Percentiles rank a stretch among this genome's conserved stretches.
Conservation (phyloP, 2,797 vertebrate genomes). For the Fistularia tabacaria region DNA sequence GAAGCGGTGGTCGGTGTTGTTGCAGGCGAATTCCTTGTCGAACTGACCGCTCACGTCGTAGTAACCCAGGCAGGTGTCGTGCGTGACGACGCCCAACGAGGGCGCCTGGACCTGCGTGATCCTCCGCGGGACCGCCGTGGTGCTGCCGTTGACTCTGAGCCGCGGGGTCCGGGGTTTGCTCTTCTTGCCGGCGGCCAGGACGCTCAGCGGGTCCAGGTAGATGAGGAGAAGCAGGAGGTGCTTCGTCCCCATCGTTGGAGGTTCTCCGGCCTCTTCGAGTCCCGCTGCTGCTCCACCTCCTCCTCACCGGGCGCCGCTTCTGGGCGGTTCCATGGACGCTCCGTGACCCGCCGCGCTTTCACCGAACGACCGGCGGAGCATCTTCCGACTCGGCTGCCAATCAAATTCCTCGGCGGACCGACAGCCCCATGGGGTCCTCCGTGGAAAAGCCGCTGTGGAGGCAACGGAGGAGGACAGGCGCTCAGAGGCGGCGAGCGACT, state of each 20-base stretch:
- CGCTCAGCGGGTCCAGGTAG: slow-evolving; percentile 75
- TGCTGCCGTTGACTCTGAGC: slow-evolving; percentile 69
- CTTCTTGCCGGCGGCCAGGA: slow-evolving; percentile 63
- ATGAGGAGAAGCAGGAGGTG: slow-evolving; percentile 77
- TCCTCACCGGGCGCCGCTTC: slow-evolving; percentile 41
- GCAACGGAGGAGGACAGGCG: too few relatives aligned
- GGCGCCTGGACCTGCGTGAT: slow-evolving; percentile 73
- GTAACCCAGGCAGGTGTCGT: slow-evolving; percentile 93
- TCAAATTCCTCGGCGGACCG: not conserved
- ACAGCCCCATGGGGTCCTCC: not conserved
- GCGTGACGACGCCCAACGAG: slow-evolving; percentile 52
- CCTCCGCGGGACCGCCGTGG: slow-evolving; percentile 62
- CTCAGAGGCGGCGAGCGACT: too few relatives aligned
- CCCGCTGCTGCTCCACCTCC: slow-evolving; percentile 2
- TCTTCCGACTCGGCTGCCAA: slow-evolving; percentile 23
- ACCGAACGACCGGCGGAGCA: slow-evolving; percentile 8
- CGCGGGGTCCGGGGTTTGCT: slow-evolving; percentile 49
- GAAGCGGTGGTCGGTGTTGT: slow-evolving; percentile 95
- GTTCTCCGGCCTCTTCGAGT: not conserved
- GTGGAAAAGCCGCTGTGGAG: not conserved
- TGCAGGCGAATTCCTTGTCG: slow-evolving; percentile 96
- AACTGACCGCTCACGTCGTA: slow-evolving; percentile 96
- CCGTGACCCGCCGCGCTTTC: not conserved
- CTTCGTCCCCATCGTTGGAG: slow-evolving; percentile 73
- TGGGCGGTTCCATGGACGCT: not conserved